Evolutionary conservation across 2,113 vertebrate species (phyloP), one percentile per base, ranked within the genome.

Genomic region (Trichechus manatus): DNA sequence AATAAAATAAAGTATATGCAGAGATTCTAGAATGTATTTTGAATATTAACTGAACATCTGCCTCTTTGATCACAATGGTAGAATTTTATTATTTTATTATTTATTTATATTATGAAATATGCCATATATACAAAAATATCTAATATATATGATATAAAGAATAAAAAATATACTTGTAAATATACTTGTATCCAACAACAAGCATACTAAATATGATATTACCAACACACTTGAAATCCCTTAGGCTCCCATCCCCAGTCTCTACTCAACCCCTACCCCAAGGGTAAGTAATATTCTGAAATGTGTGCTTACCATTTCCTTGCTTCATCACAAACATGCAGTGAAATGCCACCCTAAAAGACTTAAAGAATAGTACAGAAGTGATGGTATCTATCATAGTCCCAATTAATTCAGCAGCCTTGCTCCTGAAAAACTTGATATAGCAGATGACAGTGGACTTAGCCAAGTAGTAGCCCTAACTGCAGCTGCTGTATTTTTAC

Each of bases 1-100:
- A 93, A 97, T 97, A 96, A 98, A 97, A 96, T 93, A 93, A 97
- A 91, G 86, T 87, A 70, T 93, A 88, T 81, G 53, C 79, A 87
- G 61, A 87, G 80, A 79, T 96, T 96, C 83, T 96, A 83, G 31
- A 11, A 50, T 3, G 1, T 36, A 29, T 70, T 77, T 88, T 70
- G 1, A 74, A 74, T 1, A 31, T 90, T 74, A 74, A 10, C 47
- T 72, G 29, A 87, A 39, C 59, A 66, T 27, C 10, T 47, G 33
- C 14, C 47, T 64, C 3, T 79, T 47, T 61, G 70, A 13, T 29
- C 5, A 87, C 23, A 94, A 91, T 36, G 81, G 9, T 33, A 93
- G 7, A 29, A 5, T 83, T 75, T 74, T 22, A 11, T 85, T 79
- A 14, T 92, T 93, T 79, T 39, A 39, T 33, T 23, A 56, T 33